A percentile compares a stretch with the other conserved stretches of the same genome.
Conservation (phyloP, 2,113 vertebrate genomes). For the Opisthocomus hoazin region DNA sequence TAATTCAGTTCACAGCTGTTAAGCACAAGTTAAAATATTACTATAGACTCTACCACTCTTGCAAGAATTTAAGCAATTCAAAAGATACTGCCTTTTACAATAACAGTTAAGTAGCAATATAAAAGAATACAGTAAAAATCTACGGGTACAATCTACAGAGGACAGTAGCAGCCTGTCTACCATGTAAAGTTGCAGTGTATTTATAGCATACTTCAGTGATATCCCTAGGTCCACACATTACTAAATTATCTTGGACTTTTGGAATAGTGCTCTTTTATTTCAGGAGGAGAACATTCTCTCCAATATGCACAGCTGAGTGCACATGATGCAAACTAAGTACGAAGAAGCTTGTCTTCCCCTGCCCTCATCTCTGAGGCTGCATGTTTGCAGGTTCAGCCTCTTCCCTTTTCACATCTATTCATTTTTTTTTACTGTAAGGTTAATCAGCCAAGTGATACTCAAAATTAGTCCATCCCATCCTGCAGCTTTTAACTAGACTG, state of each 20-base stretch:
- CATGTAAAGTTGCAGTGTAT: not conserved
- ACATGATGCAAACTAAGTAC: not conserved
- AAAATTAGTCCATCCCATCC: not conserved
- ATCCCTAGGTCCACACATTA: not conserved
- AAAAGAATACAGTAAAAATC: not conserved
- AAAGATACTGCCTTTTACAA: not conserved
- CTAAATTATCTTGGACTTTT: not conserved
- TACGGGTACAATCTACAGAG: not conserved
- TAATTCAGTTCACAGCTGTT: not conserved
- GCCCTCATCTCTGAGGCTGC: not conserved
- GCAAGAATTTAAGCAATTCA: not conserved
- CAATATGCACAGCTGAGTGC: not conserved
- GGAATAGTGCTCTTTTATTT: not conserved
- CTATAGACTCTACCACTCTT: not conserved
- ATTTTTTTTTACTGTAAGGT: not conserved
- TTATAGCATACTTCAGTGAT: not conserved
- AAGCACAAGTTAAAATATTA: not conserved
- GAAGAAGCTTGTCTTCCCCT: not conserved
- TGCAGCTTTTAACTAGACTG: not conserved
- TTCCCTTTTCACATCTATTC: not conserved
- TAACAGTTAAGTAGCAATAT: not conserved
- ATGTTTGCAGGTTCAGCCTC: not conserved
- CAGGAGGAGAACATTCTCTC: constrained; percentile 1
- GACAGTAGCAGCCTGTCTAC: not conserved
- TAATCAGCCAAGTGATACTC: not conserved